Percentiles rank a stretch among this genome's conserved stretches.
phyloP scores from a whole-genome alignment of 2,888 invertebrate genomes.

The Eupithecia centaureata region DNA sequence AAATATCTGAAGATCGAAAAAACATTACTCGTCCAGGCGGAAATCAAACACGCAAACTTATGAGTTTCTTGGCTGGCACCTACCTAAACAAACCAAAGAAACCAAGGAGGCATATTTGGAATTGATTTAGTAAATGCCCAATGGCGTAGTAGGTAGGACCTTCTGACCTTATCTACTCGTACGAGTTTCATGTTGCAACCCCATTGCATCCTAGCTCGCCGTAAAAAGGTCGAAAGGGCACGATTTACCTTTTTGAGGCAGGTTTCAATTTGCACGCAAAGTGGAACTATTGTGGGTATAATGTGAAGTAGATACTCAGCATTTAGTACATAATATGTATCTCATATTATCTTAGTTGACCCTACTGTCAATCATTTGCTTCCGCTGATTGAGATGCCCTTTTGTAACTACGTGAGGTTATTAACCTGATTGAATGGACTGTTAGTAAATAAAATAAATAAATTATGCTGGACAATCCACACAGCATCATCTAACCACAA shows the following conservation, averaged over 20 bases:
- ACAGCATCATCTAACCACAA: too few relatives aligned
- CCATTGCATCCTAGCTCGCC: background rate
- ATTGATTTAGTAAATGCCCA: background rate
- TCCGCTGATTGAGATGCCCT: background rate
- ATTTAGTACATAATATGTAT: background rate
- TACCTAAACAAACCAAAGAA: background rate
- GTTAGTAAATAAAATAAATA: too few relatives aligned
- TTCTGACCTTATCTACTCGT: constrained; percentile 7
- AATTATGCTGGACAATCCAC: too few relatives aligned
- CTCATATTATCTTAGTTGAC: background rate
- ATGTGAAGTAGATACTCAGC: background rate
- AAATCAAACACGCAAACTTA: too few relatives aligned
- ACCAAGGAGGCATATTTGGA: background rate
- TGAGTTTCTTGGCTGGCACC: background rate
- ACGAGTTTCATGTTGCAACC: constrained; percentile 8
- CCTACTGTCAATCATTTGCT: background rate
- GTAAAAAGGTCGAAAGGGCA: background rate
- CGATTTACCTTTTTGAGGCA: background rate
- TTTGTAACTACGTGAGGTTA: background rate
- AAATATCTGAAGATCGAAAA: too few relatives aligned
- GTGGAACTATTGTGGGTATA: background rate
- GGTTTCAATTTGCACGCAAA: background rate
- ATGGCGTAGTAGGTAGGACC: constrained; percentile 4
- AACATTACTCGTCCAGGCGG: too few relatives aligned
- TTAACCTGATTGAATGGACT: background rate